These are phyloP conservation scores for Tragelaphus buxtoni DNA, from an alignment of 2,113 vertebrate genomes.

Conservation along the genomic window DNA sequence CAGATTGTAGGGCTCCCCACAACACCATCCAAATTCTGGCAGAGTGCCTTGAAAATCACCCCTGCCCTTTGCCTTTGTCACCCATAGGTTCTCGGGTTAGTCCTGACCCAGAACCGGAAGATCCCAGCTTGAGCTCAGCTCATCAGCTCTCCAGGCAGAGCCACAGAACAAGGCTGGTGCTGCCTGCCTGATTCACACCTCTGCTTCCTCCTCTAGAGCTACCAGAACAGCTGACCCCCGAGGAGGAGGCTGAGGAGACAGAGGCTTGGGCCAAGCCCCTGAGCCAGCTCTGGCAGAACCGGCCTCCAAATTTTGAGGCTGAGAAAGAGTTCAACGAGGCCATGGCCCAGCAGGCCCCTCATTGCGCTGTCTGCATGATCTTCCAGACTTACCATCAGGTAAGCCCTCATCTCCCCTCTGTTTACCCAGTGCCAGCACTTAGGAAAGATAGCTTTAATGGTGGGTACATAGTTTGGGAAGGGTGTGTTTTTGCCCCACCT, in stretches of 20 bases:
- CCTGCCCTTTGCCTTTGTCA: background rate
- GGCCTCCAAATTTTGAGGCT: constrained; percentile 87
- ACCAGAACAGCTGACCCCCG: constrained; percentile 84
- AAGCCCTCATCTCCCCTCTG: background rate
- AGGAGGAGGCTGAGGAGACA: constrained; percentile 90
- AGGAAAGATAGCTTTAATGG: background rate
- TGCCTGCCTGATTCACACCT: background rate
- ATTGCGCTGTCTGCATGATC: constrained; percentile 94
- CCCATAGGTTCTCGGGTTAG: background rate
- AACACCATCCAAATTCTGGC: fast-evolving
- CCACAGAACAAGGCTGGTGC: background rate
- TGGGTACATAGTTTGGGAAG: background rate
- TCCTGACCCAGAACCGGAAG: background rate
- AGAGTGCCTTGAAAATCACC: background rate
- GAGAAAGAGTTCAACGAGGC: constrained; percentile 92
- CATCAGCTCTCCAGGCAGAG: background rate
- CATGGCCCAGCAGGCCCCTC: constrained; percentile 89
- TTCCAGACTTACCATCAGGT: constrained; percentile 92
- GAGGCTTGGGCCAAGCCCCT: constrained; percentile 94
- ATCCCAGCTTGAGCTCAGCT: background rate
- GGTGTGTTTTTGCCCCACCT: background rate
- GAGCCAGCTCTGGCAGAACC: constrained; percentile 92
- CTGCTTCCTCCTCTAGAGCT: constrained; percentile 80
- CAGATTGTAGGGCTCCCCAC: background rate
- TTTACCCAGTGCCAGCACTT: background rate